Evolutionary conservation across 2,888 invertebrate genomes (phyloP).

Genomic region (Smittia sp.): DNA sequence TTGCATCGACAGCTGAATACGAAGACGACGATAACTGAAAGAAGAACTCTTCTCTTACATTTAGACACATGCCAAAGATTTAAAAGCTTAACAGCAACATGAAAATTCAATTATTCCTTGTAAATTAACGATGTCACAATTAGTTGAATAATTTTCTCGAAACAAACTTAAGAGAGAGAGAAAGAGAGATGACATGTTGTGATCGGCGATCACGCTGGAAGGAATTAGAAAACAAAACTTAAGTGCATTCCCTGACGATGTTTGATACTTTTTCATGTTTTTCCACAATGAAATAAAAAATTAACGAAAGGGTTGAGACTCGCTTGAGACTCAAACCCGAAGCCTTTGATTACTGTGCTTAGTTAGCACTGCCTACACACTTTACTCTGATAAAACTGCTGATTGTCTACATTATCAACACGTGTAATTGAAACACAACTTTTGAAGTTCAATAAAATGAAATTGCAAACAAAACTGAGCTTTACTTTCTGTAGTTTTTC

Average conservation of each 20-base stretch:
- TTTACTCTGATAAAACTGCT: background rate
- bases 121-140: no score
- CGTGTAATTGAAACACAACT: no score
- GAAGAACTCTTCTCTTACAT: background rate
- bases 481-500: background rate
- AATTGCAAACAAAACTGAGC: background rate
- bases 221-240: background rate
- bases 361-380: no score
- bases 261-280: background rate
- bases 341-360: background rate
- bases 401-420: background rate
- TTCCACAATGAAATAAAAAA: background rate
- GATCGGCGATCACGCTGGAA: background rate
- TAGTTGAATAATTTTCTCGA: no score
- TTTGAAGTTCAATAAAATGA: background rate
- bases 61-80: slow-evolving; percentile 10
- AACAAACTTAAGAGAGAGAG: background rate
- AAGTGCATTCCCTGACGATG: slow-evolving; percentile 4
- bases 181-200: slow-evolving; percentile 6
- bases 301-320: background rate
- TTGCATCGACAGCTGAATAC: slow-evolving; percentile 44
- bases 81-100: background rate
- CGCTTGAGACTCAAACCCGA: no score
- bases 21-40: slow-evolving; percentile 40
- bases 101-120: no score